phyloP scores from a whole-genome alignment of 2,797 vertebrate species.

The Cynopterus sphinx region DNA sequence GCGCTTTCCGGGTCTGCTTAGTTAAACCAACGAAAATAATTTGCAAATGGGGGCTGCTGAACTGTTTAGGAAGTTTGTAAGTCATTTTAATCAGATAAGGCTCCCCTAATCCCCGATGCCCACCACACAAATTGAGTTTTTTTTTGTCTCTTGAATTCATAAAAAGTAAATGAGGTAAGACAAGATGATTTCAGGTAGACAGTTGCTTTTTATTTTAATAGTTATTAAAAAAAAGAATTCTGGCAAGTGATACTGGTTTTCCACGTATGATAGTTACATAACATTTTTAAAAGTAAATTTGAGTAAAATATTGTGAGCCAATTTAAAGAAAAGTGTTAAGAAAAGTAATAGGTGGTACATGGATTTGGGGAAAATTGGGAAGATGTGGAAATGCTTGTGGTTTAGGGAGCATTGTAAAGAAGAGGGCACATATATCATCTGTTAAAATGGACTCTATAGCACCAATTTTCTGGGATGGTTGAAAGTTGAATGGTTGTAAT shows the following conservation, averaged over 20 bases:
- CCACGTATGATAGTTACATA: conserved; percentile 55
- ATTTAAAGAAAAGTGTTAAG: conserved; percentile 60
- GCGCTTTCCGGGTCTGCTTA: conserved; percentile 48
- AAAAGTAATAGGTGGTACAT: conserved; percentile 6
- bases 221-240: conserved; percentile 60
- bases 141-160: conserved; percentile 37
- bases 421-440: neutral
- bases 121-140: neutral
- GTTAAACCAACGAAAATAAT: conserved; percentile 51
- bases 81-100: conserved; percentile 28
- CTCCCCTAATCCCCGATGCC: neutral
- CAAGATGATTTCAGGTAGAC: conserved; percentile 69
- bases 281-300: conserved; percentile 59
- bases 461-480: neutral
- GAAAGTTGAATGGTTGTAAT: neutral
- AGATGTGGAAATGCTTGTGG: neutral
- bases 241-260: conserved; percentile 60
- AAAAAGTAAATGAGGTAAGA: conserved; percentile 56
- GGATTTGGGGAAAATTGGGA: neutral
- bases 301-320: conserved; percentile 51
- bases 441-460: neutral
- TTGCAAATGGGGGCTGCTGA: conserved; percentile 6
- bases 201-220: conserved; percentile 66
- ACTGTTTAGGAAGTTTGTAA: conserved; percentile 22
- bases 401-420: neutral